phyloP scores from a whole-genome alignment of 2,888 invertebrate genomes.

The Spodoptera exigua region DNA sequence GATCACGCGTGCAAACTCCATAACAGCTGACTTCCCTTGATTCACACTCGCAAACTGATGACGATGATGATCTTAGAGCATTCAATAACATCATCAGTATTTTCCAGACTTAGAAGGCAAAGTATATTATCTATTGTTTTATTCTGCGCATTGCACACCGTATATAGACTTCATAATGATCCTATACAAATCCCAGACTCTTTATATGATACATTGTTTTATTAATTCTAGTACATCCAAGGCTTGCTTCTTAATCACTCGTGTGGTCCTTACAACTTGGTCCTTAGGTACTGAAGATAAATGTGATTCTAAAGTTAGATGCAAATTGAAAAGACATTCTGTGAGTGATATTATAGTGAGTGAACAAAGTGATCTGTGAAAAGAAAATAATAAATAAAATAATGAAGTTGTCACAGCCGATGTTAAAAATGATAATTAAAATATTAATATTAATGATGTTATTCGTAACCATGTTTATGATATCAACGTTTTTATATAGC shows the following conservation, averaged over 20 bases:
- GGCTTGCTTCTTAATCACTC: constrained; percentile 29
- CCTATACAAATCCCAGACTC: constrained; percentile 53
- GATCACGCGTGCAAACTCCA: neutral
- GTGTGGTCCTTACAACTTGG: constrained; percentile 1
- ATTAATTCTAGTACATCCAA: constrained; percentile 25
- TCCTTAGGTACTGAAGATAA: too few relatives aligned
- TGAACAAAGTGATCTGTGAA: neutral
- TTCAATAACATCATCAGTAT: constrained; percentile 18
- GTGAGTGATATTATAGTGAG: neutral
- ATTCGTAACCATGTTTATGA: constrained; percentile 73
- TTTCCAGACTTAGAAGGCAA: constrained; percentile 36
- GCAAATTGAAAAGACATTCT: neutral
- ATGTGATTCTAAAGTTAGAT: neutral
- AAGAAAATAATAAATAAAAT: constrained; percentile 24
- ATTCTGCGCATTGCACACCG: constrained; percentile 47
- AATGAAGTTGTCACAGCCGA: constrained; percentile 72
- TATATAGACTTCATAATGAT: constrained; percentile 53
- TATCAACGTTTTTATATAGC: constrained; percentile 77
- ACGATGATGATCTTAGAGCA: constrained; percentile 14
- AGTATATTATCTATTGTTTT: constrained; percentile 50
- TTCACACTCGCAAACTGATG: constrained; percentile 24
- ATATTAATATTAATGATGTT: constrained; percentile 75
- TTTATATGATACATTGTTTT: constrained; percentile 10
- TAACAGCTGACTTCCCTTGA: constrained; percentile 29
- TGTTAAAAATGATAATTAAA: constrained; percentile 72